A percentile compares a stretch with the other conserved stretches of the same genome.
phyloP scores from a whole-genome alignment of 1,140 invertebrate species.

The Drosophila suzukii region DNA sequence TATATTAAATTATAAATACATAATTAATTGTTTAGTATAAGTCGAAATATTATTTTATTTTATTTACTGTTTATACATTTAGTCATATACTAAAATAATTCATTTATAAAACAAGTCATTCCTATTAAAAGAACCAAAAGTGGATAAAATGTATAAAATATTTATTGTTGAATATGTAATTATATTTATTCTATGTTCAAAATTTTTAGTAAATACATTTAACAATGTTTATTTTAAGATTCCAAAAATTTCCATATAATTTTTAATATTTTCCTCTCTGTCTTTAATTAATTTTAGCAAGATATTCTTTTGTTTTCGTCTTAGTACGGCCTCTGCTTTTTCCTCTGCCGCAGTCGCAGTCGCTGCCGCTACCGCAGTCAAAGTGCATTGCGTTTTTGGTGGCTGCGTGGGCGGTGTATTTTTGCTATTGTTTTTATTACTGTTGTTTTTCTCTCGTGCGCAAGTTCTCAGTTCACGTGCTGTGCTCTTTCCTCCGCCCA shows the following conservation, averaged over 20 bases:
- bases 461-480: conserved; percentile 57
- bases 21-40: too few species aligned
- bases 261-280: not conserved
- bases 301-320: conserved; percentile 39
- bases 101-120: too few species aligned
- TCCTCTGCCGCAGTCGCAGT: conserved; percentile 20
- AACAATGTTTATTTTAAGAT: not conserved
- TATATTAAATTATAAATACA: too few species aligned
- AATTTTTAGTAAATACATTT: not conserved
- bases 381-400: conserved; percentile 71
- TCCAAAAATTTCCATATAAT: not conserved
- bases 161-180: too few species aligned
- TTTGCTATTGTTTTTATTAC: conserved; percentile 43
- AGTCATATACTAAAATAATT: too few species aligned
- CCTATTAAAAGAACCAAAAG: too few species aligned
- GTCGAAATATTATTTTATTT: too few species aligned
- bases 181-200: too few species aligned
- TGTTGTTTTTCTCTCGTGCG: conserved; percentile 64
- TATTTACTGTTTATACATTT: too few species aligned
- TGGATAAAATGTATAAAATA: too few species aligned
- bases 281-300: not conserved
- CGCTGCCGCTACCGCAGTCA: conserved; percentile 20
- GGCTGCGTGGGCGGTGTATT: conserved; percentile 50
- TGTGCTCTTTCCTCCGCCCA: conserved; percentile 4
- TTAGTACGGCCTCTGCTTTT: not conserved